Percentiles rank a stretch among this genome's conserved stretches.
Conservation (phyloP, 2,797 vertebrate species). For the Siniperca undulata region DNA sequence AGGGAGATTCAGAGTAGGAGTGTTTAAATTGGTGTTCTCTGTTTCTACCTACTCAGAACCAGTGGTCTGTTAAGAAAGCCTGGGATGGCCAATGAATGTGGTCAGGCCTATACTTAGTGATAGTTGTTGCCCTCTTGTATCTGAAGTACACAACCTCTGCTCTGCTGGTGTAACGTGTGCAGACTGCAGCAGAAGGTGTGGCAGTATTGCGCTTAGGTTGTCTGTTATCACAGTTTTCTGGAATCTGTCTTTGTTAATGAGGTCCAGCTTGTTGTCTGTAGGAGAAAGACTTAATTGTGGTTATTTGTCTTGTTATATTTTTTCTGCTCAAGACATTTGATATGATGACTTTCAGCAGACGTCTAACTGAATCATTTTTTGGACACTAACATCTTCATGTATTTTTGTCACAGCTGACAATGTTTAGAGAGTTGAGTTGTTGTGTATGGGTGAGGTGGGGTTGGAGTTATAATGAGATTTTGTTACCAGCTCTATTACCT, state of each 20-base stretch:
- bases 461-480: constrained; percentile 32
- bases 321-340: constrained; percentile 1
- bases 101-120: background rate
- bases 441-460: constrained; percentile 16
- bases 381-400: background rate
- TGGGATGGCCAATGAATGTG: constrained; percentile 47
- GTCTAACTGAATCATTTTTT: constrained; percentile 29
- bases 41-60: constrained; percentile 58
- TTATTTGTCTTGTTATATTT: constrained; percentile 7
- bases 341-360: constrained; percentile 15
- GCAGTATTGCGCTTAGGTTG: background rate
- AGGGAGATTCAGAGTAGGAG: constrained; percentile 55
- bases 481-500: constrained; percentile 32
- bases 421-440: background rate
- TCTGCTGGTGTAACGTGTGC: background rate
- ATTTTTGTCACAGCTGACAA: constrained; percentile 10
- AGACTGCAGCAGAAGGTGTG: background rate
- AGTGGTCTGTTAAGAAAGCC: constrained; percentile 51
- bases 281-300: background rate
- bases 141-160: constrained; percentile 4
- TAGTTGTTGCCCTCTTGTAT: background rate
- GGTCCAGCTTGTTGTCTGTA: background rate
- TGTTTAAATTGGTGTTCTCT: constrained; percentile 58
- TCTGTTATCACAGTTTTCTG: background rate
- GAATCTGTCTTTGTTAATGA: background rate